phyloP scores from a whole-genome alignment of 2,797 vertebrate genomes.

The Oreochromis mossambicus region DNA sequence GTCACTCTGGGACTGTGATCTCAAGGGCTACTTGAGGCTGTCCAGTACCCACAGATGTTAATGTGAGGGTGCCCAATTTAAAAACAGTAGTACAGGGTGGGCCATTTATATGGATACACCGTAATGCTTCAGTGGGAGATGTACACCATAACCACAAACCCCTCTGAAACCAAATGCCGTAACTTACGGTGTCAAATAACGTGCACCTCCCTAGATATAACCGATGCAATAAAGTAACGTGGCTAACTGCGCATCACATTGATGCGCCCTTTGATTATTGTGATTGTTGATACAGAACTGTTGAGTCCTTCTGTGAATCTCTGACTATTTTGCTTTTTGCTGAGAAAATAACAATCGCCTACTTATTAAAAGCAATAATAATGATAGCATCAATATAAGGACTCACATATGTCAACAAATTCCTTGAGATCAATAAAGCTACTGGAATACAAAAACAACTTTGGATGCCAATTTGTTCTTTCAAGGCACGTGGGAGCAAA shows the following conservation, averaged over 20 bases:
- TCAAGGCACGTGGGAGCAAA: not conserved
- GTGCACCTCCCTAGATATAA: not conserved
- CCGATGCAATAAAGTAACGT: rapidly evolving
- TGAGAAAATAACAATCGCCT: rapidly evolving
- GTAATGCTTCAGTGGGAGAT: not conserved
- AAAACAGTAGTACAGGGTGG: not conserved
- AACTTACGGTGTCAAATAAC: rapidly evolving
- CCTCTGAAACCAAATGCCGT: not conserved
- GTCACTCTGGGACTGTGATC: not conserved
- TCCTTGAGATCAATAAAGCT: not conserved
- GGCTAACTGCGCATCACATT: not conserved
- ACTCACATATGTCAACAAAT: not conserved
- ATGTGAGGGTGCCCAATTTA: not conserved
- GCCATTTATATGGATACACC: too few species aligned
- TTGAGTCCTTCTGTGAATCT: too few species aligned
- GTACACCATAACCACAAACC: not conserved
- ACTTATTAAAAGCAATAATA: not conserved
- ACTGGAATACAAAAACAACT: not conserved
- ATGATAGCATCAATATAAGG: not conserved
- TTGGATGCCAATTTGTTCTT: not conserved
- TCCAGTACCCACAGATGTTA: not conserved
- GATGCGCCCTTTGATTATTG: too few species aligned
- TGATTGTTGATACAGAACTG: too few species aligned
- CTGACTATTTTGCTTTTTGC: too few species aligned
- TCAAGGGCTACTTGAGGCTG: not conserved